Percentiles rank a stretch among this genome's conserved stretches.
phyloP scores from a whole-genome alignment of 2,113 vertebrate species.

The Brienomyrus longianalis region DNA sequence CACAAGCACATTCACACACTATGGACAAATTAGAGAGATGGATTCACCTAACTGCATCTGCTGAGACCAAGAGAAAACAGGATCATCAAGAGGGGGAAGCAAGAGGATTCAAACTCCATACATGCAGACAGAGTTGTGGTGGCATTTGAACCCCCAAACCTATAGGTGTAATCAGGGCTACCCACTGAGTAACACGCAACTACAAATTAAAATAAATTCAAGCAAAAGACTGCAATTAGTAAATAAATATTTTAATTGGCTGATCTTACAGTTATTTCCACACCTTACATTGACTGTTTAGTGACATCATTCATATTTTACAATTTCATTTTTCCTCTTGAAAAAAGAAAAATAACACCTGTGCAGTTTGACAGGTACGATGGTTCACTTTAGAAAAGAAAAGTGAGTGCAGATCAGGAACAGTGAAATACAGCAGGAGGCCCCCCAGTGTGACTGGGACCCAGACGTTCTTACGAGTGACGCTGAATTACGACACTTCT shows the following conservation, averaged over 20 bases:
- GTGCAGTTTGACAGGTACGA: background rate
- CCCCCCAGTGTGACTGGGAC: slow-evolving; percentile 60
- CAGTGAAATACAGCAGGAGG: slow-evolving; percentile 66
- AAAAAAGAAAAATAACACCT: background rate
- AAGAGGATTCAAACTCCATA: background rate
- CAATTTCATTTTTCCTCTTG: background rate
- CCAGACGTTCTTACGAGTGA: slow-evolving; percentile 51
- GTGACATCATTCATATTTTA: background rate
- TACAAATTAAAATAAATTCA: background rate
- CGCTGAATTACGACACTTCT: slow-evolving; percentile 62
- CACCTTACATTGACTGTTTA: slow-evolving; percentile 9
- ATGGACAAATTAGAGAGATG: background rate
- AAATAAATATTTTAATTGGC: slow-evolving; percentile 8
- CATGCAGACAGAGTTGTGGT: background rate
- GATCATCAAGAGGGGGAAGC: background rate
- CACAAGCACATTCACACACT: background rate
- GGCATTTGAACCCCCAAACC: background rate
- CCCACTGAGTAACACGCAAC: background rate
- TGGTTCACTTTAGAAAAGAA: slow-evolving; percentile 4
- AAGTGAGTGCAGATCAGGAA: slow-evolving; percentile 39
- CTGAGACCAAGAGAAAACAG: background rate
- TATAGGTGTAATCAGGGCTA: background rate
- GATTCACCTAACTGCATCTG: background rate
- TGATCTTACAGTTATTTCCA: slow-evolving; percentile 13
- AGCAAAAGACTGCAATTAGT: background rate